A percentile compares a stretch with the other conserved stretches of the same genome.
These are phyloP conservation scores for Cataglyphis livida DNA, from an alignment of 2,888 invertebrate species.

Conservation along the genomic window DNA sequence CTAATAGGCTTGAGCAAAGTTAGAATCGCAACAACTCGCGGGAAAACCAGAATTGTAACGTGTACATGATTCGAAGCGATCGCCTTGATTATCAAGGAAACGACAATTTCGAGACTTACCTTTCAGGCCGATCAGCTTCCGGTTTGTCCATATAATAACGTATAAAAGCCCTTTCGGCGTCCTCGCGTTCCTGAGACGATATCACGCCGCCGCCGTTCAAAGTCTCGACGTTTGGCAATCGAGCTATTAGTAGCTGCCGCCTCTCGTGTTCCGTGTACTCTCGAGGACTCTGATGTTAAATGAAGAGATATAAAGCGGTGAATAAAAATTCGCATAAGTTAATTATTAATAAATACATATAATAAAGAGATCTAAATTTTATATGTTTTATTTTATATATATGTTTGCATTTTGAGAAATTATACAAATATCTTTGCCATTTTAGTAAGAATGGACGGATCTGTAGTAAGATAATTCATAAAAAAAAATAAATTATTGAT, in stretches of 20 bases:
- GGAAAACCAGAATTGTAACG: conserved; percentile 18
- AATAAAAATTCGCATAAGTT: background rate
- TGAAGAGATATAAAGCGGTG: background rate
- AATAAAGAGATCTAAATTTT: background rate
- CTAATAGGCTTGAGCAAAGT: conserved; percentile 50
- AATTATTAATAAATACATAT: background rate
- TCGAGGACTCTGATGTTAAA: conserved; percentile 85
- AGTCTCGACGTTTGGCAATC: conserved; percentile 94
- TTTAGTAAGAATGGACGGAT: background rate
- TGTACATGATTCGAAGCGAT: background rate
- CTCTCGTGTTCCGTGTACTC: conserved; percentile 96
- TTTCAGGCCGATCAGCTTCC: conserved; percentile 92
- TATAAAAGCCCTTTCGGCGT: conserved; percentile 97
- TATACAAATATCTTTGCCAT: background rate
- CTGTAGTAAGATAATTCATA: background rate
- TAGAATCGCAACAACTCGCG: conserved; percentile 51
- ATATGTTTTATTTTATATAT: background rate
- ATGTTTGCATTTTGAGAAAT: background rate
- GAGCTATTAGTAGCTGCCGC: conserved; percentile 94
- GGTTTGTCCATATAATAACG: conserved; percentile 96
- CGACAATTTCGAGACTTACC: conserved; percentile 86
- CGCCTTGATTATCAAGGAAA: background rate
- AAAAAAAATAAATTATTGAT: background rate
- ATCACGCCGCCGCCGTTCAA: conserved; percentile 96
- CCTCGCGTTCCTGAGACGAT: conserved; percentile 94